A percentile compares a stretch with the other conserved stretches of the same genome.
phyloP scores from a whole-genome alignment of 2,888 invertebrate species.

The Caradrina kadenii region DNA sequence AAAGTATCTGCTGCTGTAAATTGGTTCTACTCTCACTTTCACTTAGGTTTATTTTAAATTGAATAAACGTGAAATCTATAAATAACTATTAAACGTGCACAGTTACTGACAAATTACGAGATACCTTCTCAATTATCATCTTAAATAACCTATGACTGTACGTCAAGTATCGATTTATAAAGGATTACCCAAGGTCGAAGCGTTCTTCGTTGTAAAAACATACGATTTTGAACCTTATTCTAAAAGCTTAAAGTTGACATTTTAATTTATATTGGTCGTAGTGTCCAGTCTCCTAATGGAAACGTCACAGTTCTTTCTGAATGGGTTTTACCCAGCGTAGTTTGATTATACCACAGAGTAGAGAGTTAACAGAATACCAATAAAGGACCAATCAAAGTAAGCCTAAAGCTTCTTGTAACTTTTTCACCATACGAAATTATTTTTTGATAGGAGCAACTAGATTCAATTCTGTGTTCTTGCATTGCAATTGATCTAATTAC shows the following conservation, averaged over 20 bases:
- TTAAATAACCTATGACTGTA: conserved; percentile 64
- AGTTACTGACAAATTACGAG: conserved; percentile 32
- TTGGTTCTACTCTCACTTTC: conserved; percentile 47
- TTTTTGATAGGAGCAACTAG: not conserved
- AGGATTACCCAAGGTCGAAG: conserved; percentile 55
- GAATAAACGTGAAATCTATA: conserved; percentile 22
- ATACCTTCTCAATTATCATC: conserved; percentile 58
- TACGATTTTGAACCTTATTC: conserved; percentile 15
- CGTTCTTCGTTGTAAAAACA: not conserved
- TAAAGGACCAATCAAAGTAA: not conserved
- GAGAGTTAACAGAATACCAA: conserved; percentile 29
- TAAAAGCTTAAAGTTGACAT: not conserved
- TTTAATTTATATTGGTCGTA: not conserved
- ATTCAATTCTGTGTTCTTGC: not conserved
- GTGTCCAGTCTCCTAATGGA: conserved; percentile 38
- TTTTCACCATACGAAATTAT: too few relatives aligned
- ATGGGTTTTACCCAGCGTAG: conserved; percentile 55
- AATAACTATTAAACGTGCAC: conserved; percentile 32
- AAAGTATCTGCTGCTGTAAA: conserved; percentile 7
- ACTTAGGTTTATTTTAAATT: conserved; percentile 12
- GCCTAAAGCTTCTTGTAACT: not conserved
- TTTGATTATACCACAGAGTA: conserved; percentile 22
- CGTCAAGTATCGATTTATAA: conserved; percentile 47
- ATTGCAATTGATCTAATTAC: too few relatives aligned
- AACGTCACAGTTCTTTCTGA: conserved; percentile 61